Conservation (phyloP, 2,797 vertebrate species). For the Lutjanus argentimaculatus region DNA sequence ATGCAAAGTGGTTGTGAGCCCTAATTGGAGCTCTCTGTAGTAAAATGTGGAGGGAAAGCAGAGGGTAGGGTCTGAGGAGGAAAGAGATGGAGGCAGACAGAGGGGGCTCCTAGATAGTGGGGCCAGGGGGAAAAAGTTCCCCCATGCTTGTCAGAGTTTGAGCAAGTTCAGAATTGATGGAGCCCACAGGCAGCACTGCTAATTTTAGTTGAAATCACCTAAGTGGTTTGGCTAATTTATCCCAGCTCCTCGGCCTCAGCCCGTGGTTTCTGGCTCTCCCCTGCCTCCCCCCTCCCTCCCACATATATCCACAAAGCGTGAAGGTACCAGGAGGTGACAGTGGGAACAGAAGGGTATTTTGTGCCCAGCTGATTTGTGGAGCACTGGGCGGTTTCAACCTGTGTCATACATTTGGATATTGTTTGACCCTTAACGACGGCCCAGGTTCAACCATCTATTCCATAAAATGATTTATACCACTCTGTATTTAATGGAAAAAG, state of each 20-base stretch:
- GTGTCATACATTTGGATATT: slow-evolving; percentile 78
- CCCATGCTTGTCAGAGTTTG: slow-evolving; percentile 86
- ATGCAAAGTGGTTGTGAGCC: slow-evolving; percentile 47
- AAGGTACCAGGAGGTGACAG: slow-evolving; percentile 86
- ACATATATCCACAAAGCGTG: slow-evolving; percentile 83
- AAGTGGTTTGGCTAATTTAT: slow-evolving; percentile 89
- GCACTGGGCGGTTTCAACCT: slow-evolving; percentile 68
- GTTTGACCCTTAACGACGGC: slow-evolving; percentile 75
- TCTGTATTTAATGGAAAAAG: slow-evolving; percentile 48
- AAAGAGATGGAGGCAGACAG: slow-evolving; percentile 67
- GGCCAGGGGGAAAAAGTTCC: slow-evolving; percentile 76
- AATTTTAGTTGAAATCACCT: slow-evolving; percentile 89
- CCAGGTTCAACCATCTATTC: slow-evolving; percentile 61
- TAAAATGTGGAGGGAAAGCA: slow-evolving; percentile 43
- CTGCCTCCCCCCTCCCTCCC: slow-evolving; percentile 64
- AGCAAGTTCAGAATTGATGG: slow-evolving; percentile 86
- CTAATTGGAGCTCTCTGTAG: slow-evolving; percentile 71
- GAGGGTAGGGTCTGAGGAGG: slow-evolving; percentile 62
- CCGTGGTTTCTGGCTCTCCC: slow-evolving; percentile 78
- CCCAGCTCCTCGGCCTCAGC: slow-evolving; percentile 85
- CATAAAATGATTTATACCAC: slow-evolving; percentile 41
- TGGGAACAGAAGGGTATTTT: slow-evolving; percentile 88
- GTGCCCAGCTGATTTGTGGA: slow-evolving; percentile 86
- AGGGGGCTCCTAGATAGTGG: slow-evolving; percentile 71
- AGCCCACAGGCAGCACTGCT: slow-evolving; percentile 85